Conservation (phyloP, 2,797 vertebrate genomes). For the Takifugu ocellatus region DNA sequence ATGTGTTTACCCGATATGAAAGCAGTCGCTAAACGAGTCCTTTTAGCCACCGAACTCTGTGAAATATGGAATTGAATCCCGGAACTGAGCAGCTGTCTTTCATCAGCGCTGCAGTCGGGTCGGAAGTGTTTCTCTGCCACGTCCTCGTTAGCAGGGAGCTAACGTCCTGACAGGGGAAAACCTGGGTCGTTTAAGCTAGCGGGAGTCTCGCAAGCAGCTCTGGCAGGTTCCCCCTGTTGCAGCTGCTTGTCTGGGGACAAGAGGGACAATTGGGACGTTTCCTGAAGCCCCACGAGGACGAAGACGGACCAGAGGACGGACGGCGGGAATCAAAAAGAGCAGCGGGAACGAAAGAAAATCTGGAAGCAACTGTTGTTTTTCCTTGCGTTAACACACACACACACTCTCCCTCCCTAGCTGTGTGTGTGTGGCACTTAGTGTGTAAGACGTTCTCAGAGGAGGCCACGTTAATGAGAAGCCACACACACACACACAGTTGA, state of each 20-base stretch:
- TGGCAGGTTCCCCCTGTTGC: too few relatives aligned
- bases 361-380: background rate
- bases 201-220: too few relatives aligned
- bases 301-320: background rate
- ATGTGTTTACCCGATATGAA: too few relatives aligned
- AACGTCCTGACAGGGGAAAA: too few relatives aligned
- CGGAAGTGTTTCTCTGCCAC: background rate
- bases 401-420: constrained; percentile 4
- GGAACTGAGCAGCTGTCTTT: background rate
- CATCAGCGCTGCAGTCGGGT: constrained; percentile 1
- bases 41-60: too few relatives aligned
- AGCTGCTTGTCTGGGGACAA: background rate
- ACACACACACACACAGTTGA: constrained; percentile 40
- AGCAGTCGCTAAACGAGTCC: too few relatives aligned
- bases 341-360: background rate
- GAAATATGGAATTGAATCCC: too few relatives aligned
- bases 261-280: background rate
- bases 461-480: constrained; percentile 46
- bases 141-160: too few relatives aligned
- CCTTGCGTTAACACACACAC: background rate
- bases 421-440: constrained; percentile 42
- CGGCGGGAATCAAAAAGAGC: background rate
- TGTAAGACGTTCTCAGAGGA: constrained; percentile 48
- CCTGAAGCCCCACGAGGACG: background rate
- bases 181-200: too few relatives aligned